Conservation (phyloP, 2,797 vertebrate genomes). For the Enteromius anoplus region DNA sequence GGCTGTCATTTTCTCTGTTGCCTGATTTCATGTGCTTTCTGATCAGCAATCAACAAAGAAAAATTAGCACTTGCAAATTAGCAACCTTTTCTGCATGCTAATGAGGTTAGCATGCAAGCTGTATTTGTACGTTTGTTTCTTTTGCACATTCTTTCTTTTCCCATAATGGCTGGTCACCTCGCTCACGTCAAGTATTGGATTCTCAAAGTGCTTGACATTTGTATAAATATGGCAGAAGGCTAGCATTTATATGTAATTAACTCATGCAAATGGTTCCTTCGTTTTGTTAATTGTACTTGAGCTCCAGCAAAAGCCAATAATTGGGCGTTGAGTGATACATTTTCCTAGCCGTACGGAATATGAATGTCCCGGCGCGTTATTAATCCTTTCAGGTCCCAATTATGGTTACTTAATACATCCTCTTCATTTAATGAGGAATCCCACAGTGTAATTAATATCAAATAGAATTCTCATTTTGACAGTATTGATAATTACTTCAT, state of each 20-base stretch:
- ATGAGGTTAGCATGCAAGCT: neutral
- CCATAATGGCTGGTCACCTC: neutral
- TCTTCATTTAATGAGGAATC: slow-evolving; percentile 22
- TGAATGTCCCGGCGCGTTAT: slow-evolving; percentile 20
- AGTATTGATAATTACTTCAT: neutral
- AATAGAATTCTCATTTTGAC: slow-evolving; percentile 8
- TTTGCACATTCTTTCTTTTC: neutral
- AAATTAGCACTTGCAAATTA: neutral
- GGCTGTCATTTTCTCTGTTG: neutral
- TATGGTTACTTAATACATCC: slow-evolving; percentile 4
- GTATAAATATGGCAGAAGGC: neutral
- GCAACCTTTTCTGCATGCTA: neutral
- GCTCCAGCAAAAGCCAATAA: slow-evolving; percentile 29
- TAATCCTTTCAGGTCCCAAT: slow-evolving; percentile 23
- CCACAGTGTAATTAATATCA: slow-evolving; percentile 1
- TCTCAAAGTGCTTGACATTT: neutral
- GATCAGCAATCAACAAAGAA: neutral
- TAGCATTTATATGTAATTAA: slow-evolving; percentile 12
- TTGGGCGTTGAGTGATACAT: neutral
- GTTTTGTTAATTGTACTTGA: slow-evolving; percentile 20
- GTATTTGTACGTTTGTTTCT: neutral
- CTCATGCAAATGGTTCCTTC: slow-evolving; percentile 13
- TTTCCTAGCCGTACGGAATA: neutral
- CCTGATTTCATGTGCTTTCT: neutral
- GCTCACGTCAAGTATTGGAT: slow-evolving; percentile 11